Conservation (phyloP, 2,113 vertebrate species). For the Terrapene triunguis region DNA sequence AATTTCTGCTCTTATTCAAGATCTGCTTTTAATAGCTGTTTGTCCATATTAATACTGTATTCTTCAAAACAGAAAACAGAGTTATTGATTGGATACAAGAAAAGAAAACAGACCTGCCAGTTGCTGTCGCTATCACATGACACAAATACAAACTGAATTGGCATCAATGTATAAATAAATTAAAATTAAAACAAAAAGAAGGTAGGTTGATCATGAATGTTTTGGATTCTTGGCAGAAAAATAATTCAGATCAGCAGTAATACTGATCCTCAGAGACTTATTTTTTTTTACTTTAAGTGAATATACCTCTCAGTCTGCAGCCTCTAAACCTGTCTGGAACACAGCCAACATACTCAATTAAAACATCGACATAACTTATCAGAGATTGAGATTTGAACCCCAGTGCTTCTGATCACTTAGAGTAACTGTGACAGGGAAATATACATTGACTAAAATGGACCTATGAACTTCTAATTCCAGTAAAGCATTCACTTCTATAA, state of each 20-base stretch:
- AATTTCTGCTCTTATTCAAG: background rate
- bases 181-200: background rate
- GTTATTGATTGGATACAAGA: rapidly evolving
- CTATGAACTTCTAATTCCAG: background rate
- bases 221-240: background rate
- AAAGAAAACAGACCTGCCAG: background rate
- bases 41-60: background rate
- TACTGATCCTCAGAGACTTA: background rate
- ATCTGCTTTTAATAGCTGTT: background rate
- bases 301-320: background rate
- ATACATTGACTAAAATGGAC: background rate
- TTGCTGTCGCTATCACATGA: background rate
- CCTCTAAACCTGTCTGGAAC: background rate
- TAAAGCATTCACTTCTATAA: background rate
- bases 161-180: background rate
- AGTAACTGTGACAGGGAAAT: background rate
- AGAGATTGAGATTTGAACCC: background rate
- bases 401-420: background rate
- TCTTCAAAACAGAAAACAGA: background rate
- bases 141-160: rapidly evolving
- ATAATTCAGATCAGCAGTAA: background rate
- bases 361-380: background rate
- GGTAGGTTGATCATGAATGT: rapidly evolving
- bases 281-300: background rate
- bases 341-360: background rate